Base-by-base conservation (phyloP, 1,140 invertebrate genomes). In the Ceratina australensis region DNA sequence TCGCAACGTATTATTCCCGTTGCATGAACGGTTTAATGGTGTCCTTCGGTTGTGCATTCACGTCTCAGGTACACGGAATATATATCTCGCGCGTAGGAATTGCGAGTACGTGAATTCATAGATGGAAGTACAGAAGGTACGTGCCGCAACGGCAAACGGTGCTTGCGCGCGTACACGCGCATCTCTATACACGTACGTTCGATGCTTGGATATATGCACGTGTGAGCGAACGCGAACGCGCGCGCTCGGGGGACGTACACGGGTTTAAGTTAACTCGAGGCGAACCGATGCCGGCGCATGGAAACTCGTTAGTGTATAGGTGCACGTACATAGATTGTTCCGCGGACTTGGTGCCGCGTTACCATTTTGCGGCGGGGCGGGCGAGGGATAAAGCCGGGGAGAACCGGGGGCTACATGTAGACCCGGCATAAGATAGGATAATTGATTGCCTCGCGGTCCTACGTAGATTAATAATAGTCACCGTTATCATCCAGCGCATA, bases 381-480 rank as follows among this genome's bases (percentile, higher is more conserved):
- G n/a, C n/a, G n/a, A n/a, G 24, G 26, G 24, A 71, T 64, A 26
- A 52, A 56, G 78, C 52, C 66, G 24, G 26, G 64, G 33, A 42
- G 33, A 42, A 42, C 33, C 33, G 5, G 33, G 33, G 33, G 33
- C 42, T 72, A 61, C 65, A 82, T 12, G 80, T 69, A 72, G 84
- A 78, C 72, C 72, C 72, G 72, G 74, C 78, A 77, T 86, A 86
- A 86, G 85, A 86, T 86, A 86, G 84, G 84, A 72, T 86, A 86
- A 86, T 86, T 86, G 85, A 86, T 86, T 83, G 78, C 85, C 75
- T 59, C 85, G 67, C 81, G 75, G 78, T 78, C 78, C 85, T 83
- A 75, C 84, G 81, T 86, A 86, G 84, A 86, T 86, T 86, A 86
- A 86, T 86, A 86, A 85, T 78, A 82, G 84, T 86, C 84, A 80